phyloP scores from a whole-genome alignment of 2,113 vertebrate genomes.

The Octodon degus region DNA sequence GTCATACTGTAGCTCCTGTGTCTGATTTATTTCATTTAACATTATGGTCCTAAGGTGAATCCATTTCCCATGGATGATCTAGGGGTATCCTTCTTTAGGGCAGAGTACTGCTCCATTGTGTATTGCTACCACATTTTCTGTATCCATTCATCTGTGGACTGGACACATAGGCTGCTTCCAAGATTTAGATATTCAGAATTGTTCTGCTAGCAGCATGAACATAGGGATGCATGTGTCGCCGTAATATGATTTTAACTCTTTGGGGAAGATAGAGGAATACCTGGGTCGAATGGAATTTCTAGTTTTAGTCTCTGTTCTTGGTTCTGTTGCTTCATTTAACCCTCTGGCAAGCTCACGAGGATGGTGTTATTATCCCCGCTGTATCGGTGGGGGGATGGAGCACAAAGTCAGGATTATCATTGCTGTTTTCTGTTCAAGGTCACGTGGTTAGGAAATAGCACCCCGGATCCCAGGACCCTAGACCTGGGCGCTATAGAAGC shows the following conservation, averaged over 20 bases:
- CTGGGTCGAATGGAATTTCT: neutral
- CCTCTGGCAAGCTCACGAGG: neutral
- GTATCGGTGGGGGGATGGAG: neutral
- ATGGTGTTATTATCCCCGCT: neutral
- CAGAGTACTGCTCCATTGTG: neutral
- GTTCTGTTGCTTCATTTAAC: neutral
- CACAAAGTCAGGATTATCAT: neutral
- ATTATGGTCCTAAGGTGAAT: neutral
- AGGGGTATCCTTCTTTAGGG: neutral
- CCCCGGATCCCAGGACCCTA: neutral
- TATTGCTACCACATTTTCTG: neutral
- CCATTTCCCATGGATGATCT: neutral
- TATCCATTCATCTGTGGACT: neutral
- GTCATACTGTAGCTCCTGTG: neutral
- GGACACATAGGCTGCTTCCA: neutral
- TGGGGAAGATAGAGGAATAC: neutral
- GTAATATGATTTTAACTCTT: neutral
- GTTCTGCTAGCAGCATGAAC: neutral
- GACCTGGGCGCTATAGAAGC: neutral
- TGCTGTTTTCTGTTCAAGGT: neutral
- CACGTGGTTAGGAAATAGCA: neutral
- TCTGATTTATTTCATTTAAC: neutral
- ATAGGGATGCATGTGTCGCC: neutral
- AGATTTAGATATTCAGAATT: neutral
- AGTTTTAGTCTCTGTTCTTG: neutral